A percentile compares a stretch with the other conserved stretches of the same genome.
phyloP scores from a whole-genome alignment of 2,797 vertebrate species.

The Cyclopterus lumpus region DNA sequence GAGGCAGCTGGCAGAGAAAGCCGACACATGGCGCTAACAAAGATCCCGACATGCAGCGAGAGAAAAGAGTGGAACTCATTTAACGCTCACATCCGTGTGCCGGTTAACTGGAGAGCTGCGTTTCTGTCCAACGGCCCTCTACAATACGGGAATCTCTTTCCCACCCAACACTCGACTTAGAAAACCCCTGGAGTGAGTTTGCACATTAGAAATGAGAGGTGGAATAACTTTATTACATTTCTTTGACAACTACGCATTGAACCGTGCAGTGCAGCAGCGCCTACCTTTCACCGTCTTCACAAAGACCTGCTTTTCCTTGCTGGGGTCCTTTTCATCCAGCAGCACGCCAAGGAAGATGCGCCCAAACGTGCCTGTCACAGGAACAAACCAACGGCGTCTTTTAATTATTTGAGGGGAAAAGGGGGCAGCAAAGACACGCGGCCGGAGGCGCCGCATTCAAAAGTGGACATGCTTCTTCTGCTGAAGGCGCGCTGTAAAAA shows the following conservation, averaged over 20 bases:
- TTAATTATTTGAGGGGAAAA: constrained; percentile 24
- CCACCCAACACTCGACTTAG: constrained; percentile 7
- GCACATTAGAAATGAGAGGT: constrained; percentile 6
- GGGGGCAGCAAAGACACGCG: constrained; percentile 40
- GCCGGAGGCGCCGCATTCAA: constrained; percentile 28
- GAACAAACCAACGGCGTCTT: constrained; percentile 36
- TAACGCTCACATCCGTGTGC: constrained; percentile 2
- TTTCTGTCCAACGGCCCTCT: background rate
- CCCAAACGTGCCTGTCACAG: constrained; percentile 93
- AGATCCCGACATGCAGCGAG: constrained; percentile 47
- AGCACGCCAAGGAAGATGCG: constrained; percentile 96
- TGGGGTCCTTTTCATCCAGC: constrained; percentile 97
- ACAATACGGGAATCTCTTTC: background rate
- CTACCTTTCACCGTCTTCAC: constrained; percentile 99
- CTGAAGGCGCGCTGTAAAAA: constrained; percentile 37
- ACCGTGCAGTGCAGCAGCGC: background rate
- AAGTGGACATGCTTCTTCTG: constrained; percentile 37
- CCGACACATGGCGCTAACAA: constrained; percentile 52
- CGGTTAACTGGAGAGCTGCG: background rate
- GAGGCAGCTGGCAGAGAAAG: constrained; percentile 62
- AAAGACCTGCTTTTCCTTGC: constrained; percentile 95
- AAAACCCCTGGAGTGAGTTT: background rate
- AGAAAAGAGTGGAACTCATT: constrained; percentile 23
- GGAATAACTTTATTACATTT: background rate
- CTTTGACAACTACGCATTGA: background rate